Evolutionary conservation across 1,140 invertebrate species (phyloP), one percentile per base, ranked within the genome.

Genomic region (Elysia chlorotica): DNA sequence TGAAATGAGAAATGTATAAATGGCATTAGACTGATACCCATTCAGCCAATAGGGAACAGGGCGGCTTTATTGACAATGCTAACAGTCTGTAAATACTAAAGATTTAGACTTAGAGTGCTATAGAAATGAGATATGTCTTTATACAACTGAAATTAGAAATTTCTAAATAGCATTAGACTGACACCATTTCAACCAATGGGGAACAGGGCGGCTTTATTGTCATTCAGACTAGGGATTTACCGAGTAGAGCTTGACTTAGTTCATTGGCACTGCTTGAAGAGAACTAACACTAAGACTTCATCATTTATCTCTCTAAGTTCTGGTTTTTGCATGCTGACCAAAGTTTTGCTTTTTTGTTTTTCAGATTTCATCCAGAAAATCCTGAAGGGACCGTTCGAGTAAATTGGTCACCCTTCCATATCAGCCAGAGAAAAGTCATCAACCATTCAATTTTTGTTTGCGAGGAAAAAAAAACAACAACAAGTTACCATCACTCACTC

Each of bases 261-360:
- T 14, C 17, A 23, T 33, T 14, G 25, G 53, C 28, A 71, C 74
- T 65, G 56, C 65, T 80, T 84, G n/a, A 76, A 96, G 95, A 95
- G 90, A 95, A 97, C 17, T n/a, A n/a, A 2, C 17, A n/a, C n/a
- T 21, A 10, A 31, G 21, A n/a, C 36, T 6, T 23, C 23, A 19
- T 48, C 28, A 59, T 30, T 37, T 25, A 28, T 68, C 37, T 21
- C 23, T 62, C 30, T 33, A 19, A n/a, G 38, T 48, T n/a, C 48
- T 23, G 30, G 28, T 62, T 72, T 1, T 2, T 69, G 23, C 74
- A 41, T 23, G 14, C 6, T 14, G 48, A 37, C n/a, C 4, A 35
- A 56, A 10, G 33, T 25, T 2, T 17, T 38, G 56, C 1, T 25
- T 37, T 33, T 54, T 21, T 35, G 3, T 41, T 53, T 30, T 31